phyloP scores from a whole-genome alignment of 1,140 invertebrate species.

The Tyrophagus putrescentiae region DNA sequence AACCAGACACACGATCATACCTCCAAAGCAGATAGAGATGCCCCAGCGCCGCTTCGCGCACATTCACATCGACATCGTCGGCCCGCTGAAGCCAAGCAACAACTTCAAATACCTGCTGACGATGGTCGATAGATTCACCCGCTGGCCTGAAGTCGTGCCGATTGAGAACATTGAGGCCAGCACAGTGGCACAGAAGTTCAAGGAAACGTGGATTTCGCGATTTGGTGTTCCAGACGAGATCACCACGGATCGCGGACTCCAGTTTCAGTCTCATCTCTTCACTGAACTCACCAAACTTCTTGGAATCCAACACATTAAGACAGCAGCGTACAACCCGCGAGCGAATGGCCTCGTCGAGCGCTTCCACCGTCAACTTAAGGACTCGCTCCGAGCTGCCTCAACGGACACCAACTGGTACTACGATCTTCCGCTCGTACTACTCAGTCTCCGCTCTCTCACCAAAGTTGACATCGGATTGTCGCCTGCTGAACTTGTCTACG shows the following conservation, averaged over 20 bases:
- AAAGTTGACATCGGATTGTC: slow-evolving; percentile 29
- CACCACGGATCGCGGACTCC: slow-evolving; percentile 34
- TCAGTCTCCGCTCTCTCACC: slow-evolving; percentile 26
- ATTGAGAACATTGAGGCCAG: slow-evolving; percentile 32
- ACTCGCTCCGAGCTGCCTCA: neutral
- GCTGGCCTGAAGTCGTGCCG: slow-evolving; percentile 36
- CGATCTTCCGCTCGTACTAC: slow-evolving; percentile 32
- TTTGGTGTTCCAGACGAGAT: slow-evolving; percentile 30
- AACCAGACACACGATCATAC: slow-evolving; percentile 17
- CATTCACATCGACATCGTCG: slow-evolving; percentile 39
- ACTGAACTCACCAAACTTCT: slow-evolving; percentile 17
- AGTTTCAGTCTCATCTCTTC: slow-evolving; percentile 32
- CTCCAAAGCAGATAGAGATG: neutral
- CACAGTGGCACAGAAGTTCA: slow-evolving; percentile 30
- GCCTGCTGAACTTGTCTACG: slow-evolving; percentile 27
- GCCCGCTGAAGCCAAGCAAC: slow-evolving; percentile 32
- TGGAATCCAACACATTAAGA: slow-evolving; percentile 12
- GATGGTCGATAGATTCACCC: slow-evolving; percentile 34
- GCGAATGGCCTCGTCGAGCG: slow-evolving; percentile 1
- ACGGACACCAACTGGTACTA: slow-evolving; percentile 29
- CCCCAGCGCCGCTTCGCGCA: slow-evolving; percentile 29
- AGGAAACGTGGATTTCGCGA: slow-evolving; percentile 30
- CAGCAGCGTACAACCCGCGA: slow-evolving; percentile 13
- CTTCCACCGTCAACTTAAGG: slow-evolving; percentile 25
- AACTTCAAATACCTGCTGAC: slow-evolving; percentile 34